These are phyloP conservation scores for Venusia cambrica DNA, from an alignment of 2,888 invertebrate species.

Conservation along the genomic window DNA sequence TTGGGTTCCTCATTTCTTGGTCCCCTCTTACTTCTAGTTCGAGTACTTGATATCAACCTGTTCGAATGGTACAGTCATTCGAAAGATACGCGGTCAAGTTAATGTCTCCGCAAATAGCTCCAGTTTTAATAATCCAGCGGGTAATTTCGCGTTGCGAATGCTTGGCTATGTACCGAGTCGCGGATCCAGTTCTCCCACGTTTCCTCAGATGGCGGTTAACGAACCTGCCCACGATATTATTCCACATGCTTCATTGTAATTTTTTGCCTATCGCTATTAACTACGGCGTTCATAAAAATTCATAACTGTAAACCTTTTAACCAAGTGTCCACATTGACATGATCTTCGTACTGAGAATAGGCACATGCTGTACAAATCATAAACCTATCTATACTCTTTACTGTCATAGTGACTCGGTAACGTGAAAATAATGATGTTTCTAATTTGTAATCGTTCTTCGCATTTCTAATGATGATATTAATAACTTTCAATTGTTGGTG, in stretches of 20 bases:
- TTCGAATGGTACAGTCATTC: constrained; percentile 13
- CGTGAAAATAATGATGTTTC: constrained; percentile 24
- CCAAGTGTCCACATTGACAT: constrained; percentile 15
- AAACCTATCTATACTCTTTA: constrained; percentile 10
- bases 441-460: constrained; percentile 20
- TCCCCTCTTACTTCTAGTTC: no score
- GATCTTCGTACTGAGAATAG: constrained; percentile 9
- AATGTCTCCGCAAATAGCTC: constrained; percentile 54
- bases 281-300: constrained; percentile 32
- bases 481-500: constrained; percentile 26
- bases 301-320: constrained; percentile 39
- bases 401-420: constrained; percentile 26
- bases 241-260: constrained; percentile 42
- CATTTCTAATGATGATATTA: constrained; percentile 25
- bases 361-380: constrained; percentile 5
- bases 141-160: constrained; percentile 49
- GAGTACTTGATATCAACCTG: constrained; percentile 11
- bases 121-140: constrained; percentile 53
- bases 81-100: constrained; percentile 35
- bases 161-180: constrained; percentile 43
- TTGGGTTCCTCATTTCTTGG: no score
- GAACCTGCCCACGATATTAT: constrained; percentile 49
- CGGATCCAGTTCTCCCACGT: constrained; percentile 72
- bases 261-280: constrained; percentile 38
- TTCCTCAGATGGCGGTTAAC: constrained; percentile 52